These are phyloP conservation scores for Drosophila kohkoa DNA, from an alignment of 1,140 invertebrate species.

Conservation along the genomic window DNA sequence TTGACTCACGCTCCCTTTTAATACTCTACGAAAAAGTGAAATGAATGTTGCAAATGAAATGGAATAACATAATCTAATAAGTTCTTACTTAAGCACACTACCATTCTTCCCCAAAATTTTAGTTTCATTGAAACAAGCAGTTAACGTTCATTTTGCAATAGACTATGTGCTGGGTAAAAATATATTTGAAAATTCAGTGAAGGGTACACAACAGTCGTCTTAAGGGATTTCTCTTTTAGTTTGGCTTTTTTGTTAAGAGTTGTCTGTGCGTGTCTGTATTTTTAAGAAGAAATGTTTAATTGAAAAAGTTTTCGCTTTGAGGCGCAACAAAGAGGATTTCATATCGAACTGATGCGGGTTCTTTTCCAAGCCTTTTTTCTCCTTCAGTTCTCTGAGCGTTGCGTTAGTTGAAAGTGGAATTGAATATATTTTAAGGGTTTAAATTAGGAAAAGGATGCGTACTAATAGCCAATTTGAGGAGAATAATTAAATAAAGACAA, in stretches of 20 bases:
- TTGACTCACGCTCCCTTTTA: slow-evolving; percentile 4
- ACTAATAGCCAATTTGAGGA: slow-evolving; percentile 11
- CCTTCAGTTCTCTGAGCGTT: neutral
- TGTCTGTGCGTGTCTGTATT: slow-evolving; percentile 48
- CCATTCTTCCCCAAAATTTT: too few relatives aligned
- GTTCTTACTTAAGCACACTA: neutral
- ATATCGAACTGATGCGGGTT: slow-evolving; percentile 60
- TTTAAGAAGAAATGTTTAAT: slow-evolving; percentile 78
- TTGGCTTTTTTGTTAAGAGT: slow-evolving; percentile 29
- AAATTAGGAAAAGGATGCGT: slow-evolving; percentile 15
- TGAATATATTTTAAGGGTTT: slow-evolving; percentile 25
- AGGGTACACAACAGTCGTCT: neutral
- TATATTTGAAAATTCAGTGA: neutral
- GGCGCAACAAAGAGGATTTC: slow-evolving; percentile 43
- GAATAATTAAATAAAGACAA: slow-evolving; percentile 9
- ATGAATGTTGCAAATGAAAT: neutral
- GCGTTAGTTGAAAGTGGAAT: slow-evolving; percentile 17
- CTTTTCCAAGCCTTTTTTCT: slow-evolving; percentile 23
- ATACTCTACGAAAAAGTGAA: neutral
- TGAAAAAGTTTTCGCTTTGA: slow-evolving; percentile 78
- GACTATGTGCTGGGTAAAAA: neutral
- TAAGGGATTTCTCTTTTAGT: neutral
- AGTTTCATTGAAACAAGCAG: too few relatives aligned
- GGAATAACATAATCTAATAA: neutral
- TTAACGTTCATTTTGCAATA: too few relatives aligned